Evolutionary conservation across 2,888 invertebrate genomes (phyloP).

Genomic region (Chironomus riparius): DNA sequence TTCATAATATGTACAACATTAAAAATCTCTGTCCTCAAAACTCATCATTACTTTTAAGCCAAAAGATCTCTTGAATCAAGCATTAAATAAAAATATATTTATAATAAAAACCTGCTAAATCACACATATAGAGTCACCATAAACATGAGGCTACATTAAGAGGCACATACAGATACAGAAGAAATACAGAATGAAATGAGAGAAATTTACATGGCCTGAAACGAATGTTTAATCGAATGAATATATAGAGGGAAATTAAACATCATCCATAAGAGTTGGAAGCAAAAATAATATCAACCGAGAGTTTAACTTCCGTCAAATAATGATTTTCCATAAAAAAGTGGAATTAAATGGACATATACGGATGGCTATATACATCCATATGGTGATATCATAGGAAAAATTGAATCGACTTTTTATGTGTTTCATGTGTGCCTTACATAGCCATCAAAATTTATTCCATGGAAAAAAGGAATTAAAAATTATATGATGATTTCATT

Average conservation of each 20-base stretch:
- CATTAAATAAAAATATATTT: no score
- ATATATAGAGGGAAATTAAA: constrained; percentile 25
- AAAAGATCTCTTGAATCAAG: no score
- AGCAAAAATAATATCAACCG: neutral
- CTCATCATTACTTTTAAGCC: no score
- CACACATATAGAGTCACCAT: no score
- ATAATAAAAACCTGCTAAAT: no score
- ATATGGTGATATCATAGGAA: neutral
- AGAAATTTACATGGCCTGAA: neutral
- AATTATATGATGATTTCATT: constrained; percentile 26
- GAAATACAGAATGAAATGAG: neutral
- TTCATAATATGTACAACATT: no score
- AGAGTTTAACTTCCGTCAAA: constrained; percentile 25
- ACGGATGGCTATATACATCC: neutral
- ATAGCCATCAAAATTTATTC: constrained; percentile 10
- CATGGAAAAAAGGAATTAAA: neutral
- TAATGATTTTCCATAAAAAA: constrained; percentile 24
- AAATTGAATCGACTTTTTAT: neutral
- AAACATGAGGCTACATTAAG: no score
- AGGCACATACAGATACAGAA: neutral
- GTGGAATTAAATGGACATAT: constrained; percentile 8
- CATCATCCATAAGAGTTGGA: constrained; percentile 14
- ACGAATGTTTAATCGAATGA: constrained; percentile 25
- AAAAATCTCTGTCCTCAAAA: no score
- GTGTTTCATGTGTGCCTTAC: neutral